A percentile compares a stretch with the other conserved stretches of the same genome.
Evolutionary conservation across 2,113 vertebrate genomes (phyloP).

Genomic region (Dicentrarchus labrax): DNA sequence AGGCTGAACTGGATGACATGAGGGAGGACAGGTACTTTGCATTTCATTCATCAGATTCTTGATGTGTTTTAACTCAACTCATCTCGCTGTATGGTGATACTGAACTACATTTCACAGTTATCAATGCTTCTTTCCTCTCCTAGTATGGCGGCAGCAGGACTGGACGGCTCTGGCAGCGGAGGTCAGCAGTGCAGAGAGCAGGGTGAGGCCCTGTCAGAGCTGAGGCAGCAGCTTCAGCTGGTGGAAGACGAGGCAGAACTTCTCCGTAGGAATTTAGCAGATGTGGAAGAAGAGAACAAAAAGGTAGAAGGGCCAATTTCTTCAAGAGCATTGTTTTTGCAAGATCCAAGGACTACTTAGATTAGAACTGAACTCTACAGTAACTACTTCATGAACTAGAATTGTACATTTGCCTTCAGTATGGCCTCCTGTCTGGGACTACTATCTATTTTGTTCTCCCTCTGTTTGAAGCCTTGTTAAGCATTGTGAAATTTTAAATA

Average conservation of each 20-base stretch:
- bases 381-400: neutral
- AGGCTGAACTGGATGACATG: slow-evolving; percentile 97
- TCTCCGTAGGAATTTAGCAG: slow-evolving; percentile 93
- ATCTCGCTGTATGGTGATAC: too few relatives aligned
- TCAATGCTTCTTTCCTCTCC: neutral
- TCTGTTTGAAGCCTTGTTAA: neutral
- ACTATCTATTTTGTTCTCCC: neutral
- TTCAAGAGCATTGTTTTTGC: neutral
- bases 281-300: slow-evolving; percentile 97
- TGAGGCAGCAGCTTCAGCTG: slow-evolving; percentile 96
- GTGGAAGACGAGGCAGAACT: slow-evolving; percentile 98
- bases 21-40: slow-evolving; percentile 90
- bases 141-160: slow-evolving; percentile 75
- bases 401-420: neutral
- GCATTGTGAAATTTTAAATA: neutral
- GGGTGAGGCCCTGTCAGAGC: slow-evolving; percentile 93
- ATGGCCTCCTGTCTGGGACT: neutral
- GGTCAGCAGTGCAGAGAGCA: slow-evolving; percentile 89
- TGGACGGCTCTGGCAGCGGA: slow-evolving; percentile 66
- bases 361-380: neutral
- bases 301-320: slow-evolving; percentile 71
- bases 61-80: neutral
- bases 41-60: neutral
- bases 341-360: neutral
- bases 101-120: neutral